Base-by-base conservation (phyloP, 2,888 invertebrate genomes). In the Terebella lapidaria region DNA sequence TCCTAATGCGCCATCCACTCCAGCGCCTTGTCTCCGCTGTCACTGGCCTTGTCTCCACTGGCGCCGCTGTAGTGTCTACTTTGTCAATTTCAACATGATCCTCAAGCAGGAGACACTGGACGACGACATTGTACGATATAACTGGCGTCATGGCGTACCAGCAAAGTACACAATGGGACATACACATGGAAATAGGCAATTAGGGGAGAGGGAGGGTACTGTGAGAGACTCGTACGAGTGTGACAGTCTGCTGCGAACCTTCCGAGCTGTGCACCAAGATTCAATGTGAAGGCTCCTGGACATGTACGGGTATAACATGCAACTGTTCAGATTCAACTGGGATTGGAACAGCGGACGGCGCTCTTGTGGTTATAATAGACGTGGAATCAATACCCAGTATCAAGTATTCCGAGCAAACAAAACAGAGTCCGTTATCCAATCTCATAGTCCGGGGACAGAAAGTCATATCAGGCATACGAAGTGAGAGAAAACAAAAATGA, bases 301-400 rank as follows among this genome's bases (percentile, higher is more conserved):
- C 22, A 24, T 49, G 5, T 49, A 49, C 49, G 49, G 49, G 5
- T 15, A 49, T n/a, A 24, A 49, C 49, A 49, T 49, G 49, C 10
- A 49, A n/a, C 18, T 49, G 49, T 49, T 49, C 22, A 24, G 49
- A 15, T 49, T 20, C 49, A 10, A 49, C n/a, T 49, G 49, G 49
- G 49, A 49, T 22, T 49, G 49, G 49, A n/a, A 22, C 5, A 10
- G 49, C 15, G 18, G 49, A n/a, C 10, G 49, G 49, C 10, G 49
- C 22, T n/a, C 49, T 49, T 49, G 49, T 49, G 42, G 42, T n/a
- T n/a, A n/a, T n/a, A n/a, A n/a, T n/a, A n/a, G n/a, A n/a, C n/a
- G n/a, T n/a, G n/a, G n/a, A n/a, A n/a, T n/a, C n/a, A n/a, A n/a
- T n/a, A n/a, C n/a, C n/a, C n/a, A n/a, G n/a, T n/a, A n/a, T n/a